phyloP scores from a whole-genome alignment of 2,888 invertebrate genomes.

The Spodoptera littoralis region DNA sequence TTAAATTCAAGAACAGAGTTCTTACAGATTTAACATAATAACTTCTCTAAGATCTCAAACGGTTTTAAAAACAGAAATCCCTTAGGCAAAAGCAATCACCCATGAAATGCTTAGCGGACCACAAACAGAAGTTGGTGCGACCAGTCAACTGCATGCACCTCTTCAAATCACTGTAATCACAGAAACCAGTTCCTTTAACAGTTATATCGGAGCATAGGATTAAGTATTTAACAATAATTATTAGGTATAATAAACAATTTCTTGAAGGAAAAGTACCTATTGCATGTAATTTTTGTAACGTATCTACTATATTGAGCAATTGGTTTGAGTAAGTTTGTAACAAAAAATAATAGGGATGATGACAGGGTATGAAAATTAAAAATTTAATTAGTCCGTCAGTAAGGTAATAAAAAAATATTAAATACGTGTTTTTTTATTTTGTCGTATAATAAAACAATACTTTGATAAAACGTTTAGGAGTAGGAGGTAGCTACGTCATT shows the following conservation, averaged over 20 bases:
- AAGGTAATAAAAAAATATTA: too few species aligned
- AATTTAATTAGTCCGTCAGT: too few species aligned
- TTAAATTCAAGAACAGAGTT: neutral
- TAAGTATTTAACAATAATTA: slow-evolving; percentile 78
- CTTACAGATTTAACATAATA: neutral
- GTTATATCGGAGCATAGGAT: slow-evolving; percentile 72
- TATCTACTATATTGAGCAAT: slow-evolving; percentile 8
- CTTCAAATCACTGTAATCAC: slow-evolving; percentile 70
- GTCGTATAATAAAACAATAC: too few species aligned
- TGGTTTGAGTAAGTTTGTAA: slow-evolving; percentile 10
- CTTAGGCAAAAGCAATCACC: slow-evolving; percentile 41
- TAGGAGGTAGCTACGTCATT: too few species aligned
- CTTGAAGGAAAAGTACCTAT: slow-evolving; percentile 50
- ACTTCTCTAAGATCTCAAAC: slow-evolving; percentile 16
- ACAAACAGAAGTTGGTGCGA: slow-evolving; percentile 42
- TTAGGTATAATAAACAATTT: slow-evolving; percentile 63
- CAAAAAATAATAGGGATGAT: slow-evolving; percentile 3
- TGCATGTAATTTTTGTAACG: slow-evolving; percentile 17
- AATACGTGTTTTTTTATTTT: too few species aligned
- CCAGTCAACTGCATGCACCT: slow-evolving; percentile 53
- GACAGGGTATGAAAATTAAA: too few species aligned
- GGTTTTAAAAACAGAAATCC: slow-evolving; percentile 22
- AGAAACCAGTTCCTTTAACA: slow-evolving; percentile 67
- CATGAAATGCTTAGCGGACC: slow-evolving; percentile 30
- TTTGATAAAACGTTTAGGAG: too few species aligned